Conservation (phyloP, 1,140 invertebrate species). For the Drosophila suzukii region DNA sequence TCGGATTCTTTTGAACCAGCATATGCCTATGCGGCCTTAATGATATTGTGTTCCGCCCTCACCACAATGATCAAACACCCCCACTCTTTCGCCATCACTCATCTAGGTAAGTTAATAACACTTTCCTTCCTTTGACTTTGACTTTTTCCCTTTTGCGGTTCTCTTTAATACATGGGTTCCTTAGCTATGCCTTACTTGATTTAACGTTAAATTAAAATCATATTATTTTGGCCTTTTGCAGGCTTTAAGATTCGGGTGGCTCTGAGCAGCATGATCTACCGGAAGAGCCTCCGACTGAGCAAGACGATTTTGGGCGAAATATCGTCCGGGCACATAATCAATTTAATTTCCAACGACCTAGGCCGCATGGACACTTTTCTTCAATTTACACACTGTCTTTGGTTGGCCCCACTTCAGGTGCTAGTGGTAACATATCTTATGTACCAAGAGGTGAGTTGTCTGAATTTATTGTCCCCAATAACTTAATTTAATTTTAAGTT, state of each 20-base stretch:
- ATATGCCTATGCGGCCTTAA: slow-evolving; percentile 88
- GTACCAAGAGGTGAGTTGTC: slow-evolving; percentile 85
- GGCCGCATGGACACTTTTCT: slow-evolving; percentile 89
- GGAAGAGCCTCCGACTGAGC: slow-evolving; percentile 90
- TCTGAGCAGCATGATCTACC: slow-evolving; percentile 91
- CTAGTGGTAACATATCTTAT: slow-evolving; percentile 91
- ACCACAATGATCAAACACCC: slow-evolving; percentile 91
- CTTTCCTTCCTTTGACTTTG: too few relatives aligned
- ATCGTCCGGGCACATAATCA: slow-evolving; percentile 94
- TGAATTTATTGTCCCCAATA: too few relatives aligned
- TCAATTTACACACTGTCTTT: slow-evolving; percentile 90
- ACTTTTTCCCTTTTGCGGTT: too few relatives aligned
- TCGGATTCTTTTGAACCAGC: slow-evolving; percentile 85
- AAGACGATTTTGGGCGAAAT: slow-evolving; percentile 90
- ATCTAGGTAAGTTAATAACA: slow-evolving; percentile 86
- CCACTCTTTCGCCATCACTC: slow-evolving; percentile 90
- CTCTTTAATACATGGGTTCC: too few relatives aligned
- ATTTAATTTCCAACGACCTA: slow-evolving; percentile 96
- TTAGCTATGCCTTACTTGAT: too few relatives aligned
- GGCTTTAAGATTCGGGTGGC: slow-evolving; percentile 91
- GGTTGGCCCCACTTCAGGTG: slow-evolving; percentile 93
- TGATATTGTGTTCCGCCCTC: slow-evolving; percentile 89
- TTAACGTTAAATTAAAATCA: too few relatives aligned
- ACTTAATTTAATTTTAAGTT: not conserved
- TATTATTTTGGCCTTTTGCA: too few relatives aligned